phyloP scores from a whole-genome alignment of 53 echinoderm and acorn worm species.

The Actinopyga echinites region DNA sequence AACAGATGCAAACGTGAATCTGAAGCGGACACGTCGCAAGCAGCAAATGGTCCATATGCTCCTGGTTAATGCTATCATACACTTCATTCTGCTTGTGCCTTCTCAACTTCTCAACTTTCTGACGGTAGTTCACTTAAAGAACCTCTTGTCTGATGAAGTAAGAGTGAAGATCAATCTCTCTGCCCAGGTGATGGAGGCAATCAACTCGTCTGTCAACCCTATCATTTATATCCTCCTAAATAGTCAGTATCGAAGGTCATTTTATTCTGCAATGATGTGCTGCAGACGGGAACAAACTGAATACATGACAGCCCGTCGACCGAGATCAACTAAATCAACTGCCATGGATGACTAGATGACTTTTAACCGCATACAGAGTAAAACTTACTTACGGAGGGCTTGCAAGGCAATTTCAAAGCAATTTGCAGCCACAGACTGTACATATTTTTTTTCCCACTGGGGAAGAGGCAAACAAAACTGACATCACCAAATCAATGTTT shows the following conservation, averaged over 20 bases:
- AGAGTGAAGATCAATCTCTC: background rate
- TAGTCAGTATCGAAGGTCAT: slow-evolving; percentile 24
- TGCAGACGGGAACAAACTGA: background rate
- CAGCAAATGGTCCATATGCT: slow-evolving; percentile 32
- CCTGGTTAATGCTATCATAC: slow-evolving; percentile 5
- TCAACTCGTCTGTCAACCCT: slow-evolving; percentile 28
- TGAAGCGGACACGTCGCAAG: slow-evolving; percentile 12
- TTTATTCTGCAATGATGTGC: background rate
- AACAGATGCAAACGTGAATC: slow-evolving; percentile 23
- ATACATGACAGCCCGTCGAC: background rate
- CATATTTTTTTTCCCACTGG: no score
- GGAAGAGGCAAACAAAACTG: no score
- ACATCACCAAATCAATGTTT: no score
- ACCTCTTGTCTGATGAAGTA: background rate
- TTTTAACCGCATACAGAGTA: no score
- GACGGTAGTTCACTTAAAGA: background rate
- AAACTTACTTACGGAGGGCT: no score
- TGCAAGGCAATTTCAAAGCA: no score
- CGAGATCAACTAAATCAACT: slow-evolving; percentile 22
- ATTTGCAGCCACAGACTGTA: no score
- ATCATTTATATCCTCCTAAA: slow-evolving; percentile 26
- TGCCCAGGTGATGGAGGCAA: slow-evolving; percentile 9
- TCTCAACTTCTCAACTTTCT: slow-evolving; percentile 9
- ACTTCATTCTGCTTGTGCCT: slow-evolving; percentile 21
- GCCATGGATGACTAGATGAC: background rate